Evolutionary conservation across 2,888 invertebrate genomes (phyloP), one percentile per base, ranked within the genome.

Genomic region (Plagodis dolabraria): DNA sequence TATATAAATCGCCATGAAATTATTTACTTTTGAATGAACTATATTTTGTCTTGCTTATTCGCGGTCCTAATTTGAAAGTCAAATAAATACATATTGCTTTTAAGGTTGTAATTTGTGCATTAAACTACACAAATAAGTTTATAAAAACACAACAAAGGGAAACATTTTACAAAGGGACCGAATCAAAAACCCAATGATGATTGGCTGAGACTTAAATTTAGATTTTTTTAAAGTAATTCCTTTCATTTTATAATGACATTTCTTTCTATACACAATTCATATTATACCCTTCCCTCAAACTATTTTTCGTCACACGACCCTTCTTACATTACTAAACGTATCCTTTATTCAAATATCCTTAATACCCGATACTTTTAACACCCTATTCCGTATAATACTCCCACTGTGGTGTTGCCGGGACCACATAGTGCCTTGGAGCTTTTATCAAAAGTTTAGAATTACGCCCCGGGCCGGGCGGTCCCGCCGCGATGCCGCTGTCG

Each of bases 391-490:
- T 51, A 60, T 55, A 61, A 56, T 53, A 56, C 52, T 40, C 60
- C 60, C 60, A 46, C 42, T 47, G 60, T 49, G 56, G 51, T 44
- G 48, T 44, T 40, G 34, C 48, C 22, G 38, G 53, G 47, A 47
- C 11, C 38, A 5, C 47, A 22, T 22, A 7, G 47, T 52, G 48
- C 36, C 34, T 45, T 45, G 45, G n/a, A 36, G 51, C 76, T 81
- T 80, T 78, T 82, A 82, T 77, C 78, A 77, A 74, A 72, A 81
- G 79, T 79, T 75, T 79, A 67, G 67, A 68, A 75, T 81, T 79
- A 73, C 76, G 52, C 44, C 42, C 35, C 49, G 22, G 42, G 48
- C 35, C 49, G 22, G 42, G 48, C 64, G 63, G 68, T 67, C 58
- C 46, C 60, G 63, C 64, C 61, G 56, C 52, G 7, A 8, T 36